These are phyloP conservation scores for Bicyclus anynana DNA, from an alignment of 1,140 invertebrate species.

Conservation along the genomic window DNA sequence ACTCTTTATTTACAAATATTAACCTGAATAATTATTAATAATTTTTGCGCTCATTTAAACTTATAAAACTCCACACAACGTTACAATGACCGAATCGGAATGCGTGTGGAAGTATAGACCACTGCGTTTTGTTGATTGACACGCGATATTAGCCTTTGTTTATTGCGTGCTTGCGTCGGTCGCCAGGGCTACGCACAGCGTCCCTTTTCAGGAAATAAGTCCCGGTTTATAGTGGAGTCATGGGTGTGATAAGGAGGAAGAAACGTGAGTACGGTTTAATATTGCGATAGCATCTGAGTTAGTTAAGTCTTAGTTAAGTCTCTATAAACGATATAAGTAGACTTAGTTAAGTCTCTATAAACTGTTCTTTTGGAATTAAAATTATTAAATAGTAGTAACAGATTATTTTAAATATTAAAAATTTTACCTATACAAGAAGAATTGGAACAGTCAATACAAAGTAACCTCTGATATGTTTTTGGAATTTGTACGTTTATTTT, in stretches of 20 bases:
- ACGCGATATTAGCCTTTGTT: conserved; percentile 38
- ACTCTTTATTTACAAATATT: conserved; percentile 16
- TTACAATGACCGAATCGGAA: conserved; percentile 48
- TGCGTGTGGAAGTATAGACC: conserved; percentile 43
- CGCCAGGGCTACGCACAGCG: not conserved
- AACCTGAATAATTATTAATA: not conserved
- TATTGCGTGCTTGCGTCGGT: conserved; percentile 21
- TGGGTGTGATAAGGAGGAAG: conserved; percentile 70
- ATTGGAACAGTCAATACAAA: too few species aligned
- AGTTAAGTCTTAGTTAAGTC: too few species aligned
- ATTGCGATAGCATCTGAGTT: too few species aligned
- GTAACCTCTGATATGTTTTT: too few species aligned
- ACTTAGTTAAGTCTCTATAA: too few species aligned
- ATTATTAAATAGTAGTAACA: too few species aligned
- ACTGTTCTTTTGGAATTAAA: too few species aligned
- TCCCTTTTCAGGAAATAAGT: conserved; percentile 30
- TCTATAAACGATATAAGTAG: too few species aligned
- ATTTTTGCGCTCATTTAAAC: not conserved
- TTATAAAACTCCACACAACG: not conserved
- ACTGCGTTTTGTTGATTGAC: conserved; percentile 41
- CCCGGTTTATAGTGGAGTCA: conserved; percentile 39
- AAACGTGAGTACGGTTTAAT: conserved; percentile 56
- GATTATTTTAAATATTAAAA: too few species aligned
- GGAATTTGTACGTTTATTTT: too few species aligned
- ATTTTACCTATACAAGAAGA: too few species aligned